phyloP scores from a whole-genome alignment of 2,888 invertebrate species.

The Eustalomyia histrio region DNA sequence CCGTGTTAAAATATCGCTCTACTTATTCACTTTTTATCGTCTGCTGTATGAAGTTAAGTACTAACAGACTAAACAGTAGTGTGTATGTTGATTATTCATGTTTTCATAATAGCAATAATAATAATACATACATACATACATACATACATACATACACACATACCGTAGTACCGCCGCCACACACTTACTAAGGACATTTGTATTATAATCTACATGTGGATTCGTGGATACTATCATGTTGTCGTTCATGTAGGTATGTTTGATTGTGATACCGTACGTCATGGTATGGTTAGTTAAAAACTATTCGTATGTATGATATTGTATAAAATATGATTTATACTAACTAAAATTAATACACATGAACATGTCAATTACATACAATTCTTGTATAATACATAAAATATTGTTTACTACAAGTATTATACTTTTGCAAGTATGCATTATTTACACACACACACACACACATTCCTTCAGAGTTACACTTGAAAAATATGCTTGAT shows the following conservation, averaged over 20 bases:
- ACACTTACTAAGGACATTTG: constrained; percentile 1
- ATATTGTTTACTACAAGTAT: not conserved
- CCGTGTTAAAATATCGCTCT: not conserved
- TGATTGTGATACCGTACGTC: not conserved
- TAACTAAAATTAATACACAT: constrained; percentile 56
- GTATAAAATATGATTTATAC: constrained; percentile 40
- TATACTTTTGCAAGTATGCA: constrained; percentile 42
- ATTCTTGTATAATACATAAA: constrained; percentile 28
- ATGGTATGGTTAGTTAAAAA: not conserved
- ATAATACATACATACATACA: constrained; percentile 23
- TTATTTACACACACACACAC: too few species aligned
- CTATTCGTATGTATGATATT: not conserved
- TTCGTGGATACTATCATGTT: not conserved
- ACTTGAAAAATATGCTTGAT: not conserved
- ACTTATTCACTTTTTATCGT: constrained; percentile 44
- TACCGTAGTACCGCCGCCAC: too few species aligned
- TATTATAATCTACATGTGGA: not conserved
- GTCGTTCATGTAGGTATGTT: not conserved
- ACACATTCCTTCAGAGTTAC: not conserved
- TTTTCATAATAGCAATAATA: constrained; percentile 28
- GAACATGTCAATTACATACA: constrained; percentile 60
- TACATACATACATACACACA: too few species aligned
- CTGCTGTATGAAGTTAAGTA: constrained; percentile 48
- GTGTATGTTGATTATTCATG: constrained; percentile 11
- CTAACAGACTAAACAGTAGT: constrained; percentile 41